Conservation (phyloP, 2,888 invertebrate genomes). For the Electrophaes corylata region DNA sequence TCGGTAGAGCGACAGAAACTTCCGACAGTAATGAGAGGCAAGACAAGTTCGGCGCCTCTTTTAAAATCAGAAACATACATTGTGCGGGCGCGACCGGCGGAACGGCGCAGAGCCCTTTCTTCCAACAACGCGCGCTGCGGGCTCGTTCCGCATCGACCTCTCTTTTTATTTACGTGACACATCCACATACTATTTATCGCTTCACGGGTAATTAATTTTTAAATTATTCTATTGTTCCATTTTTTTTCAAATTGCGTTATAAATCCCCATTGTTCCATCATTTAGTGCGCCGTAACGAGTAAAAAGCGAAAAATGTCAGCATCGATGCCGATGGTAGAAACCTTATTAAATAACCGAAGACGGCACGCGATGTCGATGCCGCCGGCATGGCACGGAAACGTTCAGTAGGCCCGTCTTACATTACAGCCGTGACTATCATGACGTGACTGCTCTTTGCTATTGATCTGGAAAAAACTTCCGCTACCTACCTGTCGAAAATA, state of each 20-base stretch:
- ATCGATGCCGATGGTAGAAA: constrained; percentile 48
- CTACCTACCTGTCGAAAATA: constrained; percentile 29
- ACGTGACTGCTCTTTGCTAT: constrained; percentile 47
- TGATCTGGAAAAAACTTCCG: constrained; percentile 36
- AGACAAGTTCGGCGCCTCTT: constrained; percentile 68
- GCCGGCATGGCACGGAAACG: constrained; percentile 52
- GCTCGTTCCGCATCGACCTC: constrained; percentile 68
- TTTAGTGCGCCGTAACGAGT: constrained; percentile 40
- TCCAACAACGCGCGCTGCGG: constrained; percentile 45
- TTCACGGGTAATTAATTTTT: constrained; percentile 76
- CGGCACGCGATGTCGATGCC: constrained; percentile 62
- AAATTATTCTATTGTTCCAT: constrained; percentile 66
- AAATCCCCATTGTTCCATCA: constrained; percentile 37
- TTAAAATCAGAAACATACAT: constrained; percentile 63
- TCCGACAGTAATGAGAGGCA: constrained; percentile 66
- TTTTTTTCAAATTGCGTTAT: constrained; percentile 41
- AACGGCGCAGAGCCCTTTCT: constrained; percentile 70
- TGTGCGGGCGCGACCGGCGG: constrained; percentile 67
- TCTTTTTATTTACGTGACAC: constrained; percentile 73
- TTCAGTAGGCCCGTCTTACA: constrained; percentile 35
- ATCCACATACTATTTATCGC: constrained; percentile 73
- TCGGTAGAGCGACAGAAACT: constrained; percentile 55
- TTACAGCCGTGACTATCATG: constrained; percentile 44
- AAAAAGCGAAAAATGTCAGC: constrained; percentile 47
- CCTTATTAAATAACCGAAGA: constrained; percentile 67